phyloP scores from a whole-genome alignment of 2,888 invertebrate species.

The Agapostemon virescens region DNA sequence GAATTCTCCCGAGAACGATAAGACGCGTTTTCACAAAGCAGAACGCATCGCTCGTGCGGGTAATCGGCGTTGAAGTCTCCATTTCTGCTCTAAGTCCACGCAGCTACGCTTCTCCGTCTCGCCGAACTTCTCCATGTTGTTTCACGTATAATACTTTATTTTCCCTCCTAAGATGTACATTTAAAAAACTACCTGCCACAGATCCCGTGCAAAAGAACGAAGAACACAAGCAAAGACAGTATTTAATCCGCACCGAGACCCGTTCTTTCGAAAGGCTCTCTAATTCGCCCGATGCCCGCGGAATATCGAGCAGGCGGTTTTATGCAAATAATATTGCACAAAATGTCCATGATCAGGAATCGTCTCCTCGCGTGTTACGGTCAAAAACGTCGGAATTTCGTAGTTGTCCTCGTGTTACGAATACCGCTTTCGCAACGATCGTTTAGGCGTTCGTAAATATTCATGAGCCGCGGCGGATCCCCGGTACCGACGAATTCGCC shows the following conservation, averaged over 20 bases:
- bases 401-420: not conserved
- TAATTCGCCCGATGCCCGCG: not conserved
- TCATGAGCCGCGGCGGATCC: not conserved
- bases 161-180: not conserved
- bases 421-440: conserved; percentile 18
- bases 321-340: conserved; percentile 15
- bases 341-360: not conserved
- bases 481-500: not conserved
- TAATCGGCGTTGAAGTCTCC: conserved; percentile 10
- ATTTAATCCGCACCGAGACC: not conserved
- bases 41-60: not conserved
- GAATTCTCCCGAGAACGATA: conserved; percentile 33
- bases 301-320: not conserved
- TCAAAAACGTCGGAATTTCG: not conserved
- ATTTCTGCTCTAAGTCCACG: not conserved
- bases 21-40: conserved; percentile 15
- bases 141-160: not conserved
- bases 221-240: not conserved
- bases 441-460: conserved; percentile 14
- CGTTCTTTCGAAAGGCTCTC: not conserved
- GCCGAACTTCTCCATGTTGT: not conserved
- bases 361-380: not conserved
- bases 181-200: not conserved
- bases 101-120: not conserved
- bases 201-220: too few relatives aligned